Base-by-base conservation (phyloP, 2,113 vertebrate species). In the Saccopteryx leptura region DNA sequence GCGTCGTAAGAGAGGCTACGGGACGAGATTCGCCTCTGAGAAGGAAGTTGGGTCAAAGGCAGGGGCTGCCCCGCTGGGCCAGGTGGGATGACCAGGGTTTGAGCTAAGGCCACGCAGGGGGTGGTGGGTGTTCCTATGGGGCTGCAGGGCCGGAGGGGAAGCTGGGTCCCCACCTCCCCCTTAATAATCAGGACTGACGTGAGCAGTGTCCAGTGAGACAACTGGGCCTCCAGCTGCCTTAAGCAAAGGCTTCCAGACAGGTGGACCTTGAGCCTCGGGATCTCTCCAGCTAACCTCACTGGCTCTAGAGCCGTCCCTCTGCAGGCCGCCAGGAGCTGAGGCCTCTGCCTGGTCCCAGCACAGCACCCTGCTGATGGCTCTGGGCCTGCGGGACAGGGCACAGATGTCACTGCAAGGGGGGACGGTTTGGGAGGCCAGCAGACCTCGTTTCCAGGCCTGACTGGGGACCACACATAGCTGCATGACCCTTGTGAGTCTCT, bases 101-200 rank as follows among this genome's bases (percentile, higher is more conserved):
- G 79, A 52, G 18, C 48, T 52, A 52, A 54, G 58, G 10, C 13
- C 7, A 46, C 5, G 24, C 52, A 61, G 18, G 24, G 8, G 4
- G 14, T 54, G 26, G 2, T 28, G 12, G 72, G 50, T 46, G 61
- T 31, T 17, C 39, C 39, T 26, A 5, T 18, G 56, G 86, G 52
- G 39, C 28, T 63, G 4, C 28, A 76, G 81, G 58, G 26, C 31
- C 50, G 33, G 28, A 50, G 21, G 4, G 1, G 2, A 76, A 80
- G 19, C n/a, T 88, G 15, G 5, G 58, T 18, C 2, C 2, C 9
- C 1, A 2, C 13, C 14, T 0, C 0, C 4, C 31, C 4, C 31
- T 69, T 23, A 48, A 12, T 33, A 54, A 54, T 23, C 0, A 9
- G 24, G 26, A 90, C 33, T 80, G 26, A 50, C 0, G 1, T 61